A percentile compares a stretch with the other conserved stretches of the same genome.
These are phyloP conservation scores for Deroplatys truncata DNA, from an alignment of 2,888 invertebrate genomes.

Conservation along the genomic window DNA sequence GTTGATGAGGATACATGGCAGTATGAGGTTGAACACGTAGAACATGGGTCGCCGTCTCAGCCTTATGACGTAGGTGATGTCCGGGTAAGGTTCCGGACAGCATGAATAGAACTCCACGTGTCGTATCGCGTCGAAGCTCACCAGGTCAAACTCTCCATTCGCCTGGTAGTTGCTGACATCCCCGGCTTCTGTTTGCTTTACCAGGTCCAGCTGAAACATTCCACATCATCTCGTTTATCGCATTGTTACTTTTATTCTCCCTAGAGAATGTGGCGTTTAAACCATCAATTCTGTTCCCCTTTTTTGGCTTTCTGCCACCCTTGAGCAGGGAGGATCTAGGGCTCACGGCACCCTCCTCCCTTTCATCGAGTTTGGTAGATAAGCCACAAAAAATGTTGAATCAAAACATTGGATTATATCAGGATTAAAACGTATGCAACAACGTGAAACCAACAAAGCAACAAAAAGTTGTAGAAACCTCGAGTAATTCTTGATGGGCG, in stretches of 20 bases:
- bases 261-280: background rate
- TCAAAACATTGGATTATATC: background rate
- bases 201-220: slow-evolving; percentile 60
- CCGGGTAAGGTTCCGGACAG: slow-evolving; percentile 78
- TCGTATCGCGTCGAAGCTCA: slow-evolving; percentile 68
- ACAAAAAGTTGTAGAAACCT: too few relatives aligned
- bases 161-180: slow-evolving; percentile 85
- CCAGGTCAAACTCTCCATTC: slow-evolving; percentile 86
- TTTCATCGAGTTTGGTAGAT: background rate
- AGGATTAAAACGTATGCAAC: background rate
- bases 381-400: background rate
- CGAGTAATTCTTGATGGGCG: too few relatives aligned
- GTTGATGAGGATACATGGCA: slow-evolving; percentile 80
- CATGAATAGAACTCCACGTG: slow-evolving; percentile 75
- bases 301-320: background rate
- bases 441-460: too few relatives aligned
- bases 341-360: background rate
- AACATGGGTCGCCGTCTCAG: slow-evolving; percentile 74
- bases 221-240: background rate
- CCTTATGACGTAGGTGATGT: slow-evolving; percentile 76
- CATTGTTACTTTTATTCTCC: background rate
- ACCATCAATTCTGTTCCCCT: background rate
- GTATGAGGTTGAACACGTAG: slow-evolving; percentile 80
- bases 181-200: slow-evolving; percentile 73
- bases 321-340: background rate